Evolutionary conservation across 2,888 invertebrate species (phyloP).

Genomic region (Stegophylla sp.): DNA sequence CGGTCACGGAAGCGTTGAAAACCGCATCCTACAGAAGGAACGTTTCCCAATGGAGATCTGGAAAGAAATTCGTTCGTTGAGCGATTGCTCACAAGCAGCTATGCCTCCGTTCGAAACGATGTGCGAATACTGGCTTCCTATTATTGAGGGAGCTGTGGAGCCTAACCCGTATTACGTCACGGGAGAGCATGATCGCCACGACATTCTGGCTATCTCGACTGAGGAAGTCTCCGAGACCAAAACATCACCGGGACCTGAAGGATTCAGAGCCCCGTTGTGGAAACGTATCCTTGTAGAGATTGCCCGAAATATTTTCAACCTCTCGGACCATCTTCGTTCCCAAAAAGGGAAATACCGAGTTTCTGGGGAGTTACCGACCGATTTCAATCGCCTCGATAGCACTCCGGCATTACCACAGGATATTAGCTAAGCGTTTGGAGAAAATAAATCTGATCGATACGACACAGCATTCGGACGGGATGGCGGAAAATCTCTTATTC

Average conservation of each 20-base stretch:
- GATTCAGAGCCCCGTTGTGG: background rate
- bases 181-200: background rate
- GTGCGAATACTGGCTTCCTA: background rate
- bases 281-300: background rate
- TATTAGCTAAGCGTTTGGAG: background rate
- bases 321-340: background rate
- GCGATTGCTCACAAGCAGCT: accelerated
- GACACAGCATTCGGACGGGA: slow-evolving; percentile 3
- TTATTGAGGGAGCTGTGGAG: background rate
- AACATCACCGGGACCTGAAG: background rate
- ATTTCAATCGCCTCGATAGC: slow-evolving; percentile 15
- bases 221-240: background rate
- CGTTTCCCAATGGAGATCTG: background rate
- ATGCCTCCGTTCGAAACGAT: background rate
- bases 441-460: background rate
- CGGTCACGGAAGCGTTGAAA: background rate
- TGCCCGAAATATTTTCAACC: accelerated
- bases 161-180: too few relatives aligned
- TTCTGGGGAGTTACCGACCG: background rate
- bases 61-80: accelerated
- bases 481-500: slow-evolving; percentile 3
- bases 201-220: accelerated
- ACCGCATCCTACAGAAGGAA: background rate
- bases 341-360: background rate
- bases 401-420: background rate